Base-by-base conservation (phyloP, 2,113 vertebrate genomes). In the Smithornis capensis region DNA sequence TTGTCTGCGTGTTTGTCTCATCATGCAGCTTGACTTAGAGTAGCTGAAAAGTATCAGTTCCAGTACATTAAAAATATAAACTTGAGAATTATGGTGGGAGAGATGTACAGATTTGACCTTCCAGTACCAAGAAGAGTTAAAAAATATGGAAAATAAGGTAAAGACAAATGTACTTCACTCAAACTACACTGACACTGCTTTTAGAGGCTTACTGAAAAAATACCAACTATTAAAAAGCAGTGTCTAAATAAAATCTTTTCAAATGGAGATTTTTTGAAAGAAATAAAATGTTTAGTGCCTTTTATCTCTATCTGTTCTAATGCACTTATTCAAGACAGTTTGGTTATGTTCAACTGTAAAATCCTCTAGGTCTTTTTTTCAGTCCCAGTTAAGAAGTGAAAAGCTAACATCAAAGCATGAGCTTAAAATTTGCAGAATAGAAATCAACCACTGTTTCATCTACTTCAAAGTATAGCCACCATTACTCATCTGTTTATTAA, bases 311-410 rank as follows among this genome's bases (percentile, higher is more conserved):
- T 96, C 97, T 97, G 92, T 94, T 96, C 96, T 95, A 97, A 97
- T 97, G 95, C 84, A 96, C 95, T 97, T 97, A 98, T 96, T 98
- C 94, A 96, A 97, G 97, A 97, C 94, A 73, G 88, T 92, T 94
- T 97, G 97, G 96, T 96, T 97, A 97, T 96, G 91, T 97, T 97
- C 95, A 93, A 96, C 75, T 97, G 92, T 97, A 97, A 97, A 98
- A 97, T 97, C 94, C 93, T 96, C 91, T 87, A 84, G 81, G 86
- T 95, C 73, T 93, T 91, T 95, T 94, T 73, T 62, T 64, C 92
- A 94, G 88, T 91, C 65, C 83, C 95, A 82, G 94, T 92, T 96
- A 97, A 95, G 95, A 97, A 95, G 85, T 19, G 23, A 88, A 97
- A 97, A 97, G 76, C 74, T 52, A 82, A 98, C 97, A 98, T 98